Evolutionary conservation across 2,888 invertebrate genomes (phyloP).

Genomic region (Ophion slaviceki): DNA sequence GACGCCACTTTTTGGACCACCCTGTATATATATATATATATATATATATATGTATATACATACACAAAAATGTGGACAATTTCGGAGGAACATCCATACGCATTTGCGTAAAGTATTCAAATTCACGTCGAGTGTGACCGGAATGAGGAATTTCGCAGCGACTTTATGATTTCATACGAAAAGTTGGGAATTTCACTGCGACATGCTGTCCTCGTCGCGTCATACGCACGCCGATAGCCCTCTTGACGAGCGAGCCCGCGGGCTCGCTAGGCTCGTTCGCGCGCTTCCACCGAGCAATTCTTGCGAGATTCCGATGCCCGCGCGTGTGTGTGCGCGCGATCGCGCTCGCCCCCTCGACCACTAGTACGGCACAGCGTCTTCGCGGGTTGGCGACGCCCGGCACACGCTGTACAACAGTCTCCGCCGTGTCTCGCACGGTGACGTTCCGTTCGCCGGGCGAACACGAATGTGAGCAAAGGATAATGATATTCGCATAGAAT

Average conservation of each 20-base stretch:
- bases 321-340: background rate
- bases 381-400: background rate
- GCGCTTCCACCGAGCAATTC: background rate
- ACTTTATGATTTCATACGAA: conserved; percentile 63
- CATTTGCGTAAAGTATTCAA: conserved; percentile 80
- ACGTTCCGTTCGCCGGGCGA: conserved; percentile 69
- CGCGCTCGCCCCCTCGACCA: background rate
- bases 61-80: conserved; percentile 16
- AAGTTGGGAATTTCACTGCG: conserved; percentile 13
- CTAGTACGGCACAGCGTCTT: background rate
- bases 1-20: background rate
- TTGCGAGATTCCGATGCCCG: background rate
- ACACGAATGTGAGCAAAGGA: conserved; percentile 73
- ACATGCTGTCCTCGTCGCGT: background rate
- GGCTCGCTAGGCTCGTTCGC: background rate
- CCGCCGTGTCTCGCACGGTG: conserved; percentile 51
- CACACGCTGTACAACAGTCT: conserved; percentile 54
- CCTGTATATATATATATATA: background rate
- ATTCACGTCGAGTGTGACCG: conserved; percentile 79
- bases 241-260: no score
- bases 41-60: no score
- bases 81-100: conserved; percentile 72
- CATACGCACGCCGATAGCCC: background rate
- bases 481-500: conserved; percentile 79
- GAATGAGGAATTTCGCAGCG: conserved; percentile 75